A percentile compares a stretch with the other conserved stretches of the same genome.
phyloP scores from a whole-genome alignment of 2,797 vertebrate genomes.

The Selene dorsalis region DNA sequence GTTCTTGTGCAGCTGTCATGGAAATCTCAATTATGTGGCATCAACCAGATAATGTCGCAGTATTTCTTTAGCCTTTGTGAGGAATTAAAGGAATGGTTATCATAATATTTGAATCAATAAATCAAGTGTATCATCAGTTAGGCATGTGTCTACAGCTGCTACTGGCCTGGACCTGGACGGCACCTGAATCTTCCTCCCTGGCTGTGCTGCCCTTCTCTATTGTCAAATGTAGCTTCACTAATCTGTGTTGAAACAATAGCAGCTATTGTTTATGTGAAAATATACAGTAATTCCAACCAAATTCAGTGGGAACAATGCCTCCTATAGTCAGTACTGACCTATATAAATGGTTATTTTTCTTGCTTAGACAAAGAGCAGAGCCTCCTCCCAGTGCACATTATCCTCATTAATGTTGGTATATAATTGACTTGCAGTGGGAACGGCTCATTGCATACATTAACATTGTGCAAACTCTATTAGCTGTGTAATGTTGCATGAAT shows the following conservation, averaged over 20 bases:
- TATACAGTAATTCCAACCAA: slow-evolving; percentile 56
- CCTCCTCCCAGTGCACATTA: slow-evolving; percentile 35
- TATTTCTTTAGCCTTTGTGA: neutral
- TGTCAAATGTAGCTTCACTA: slow-evolving; percentile 47
- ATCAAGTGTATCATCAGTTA: neutral
- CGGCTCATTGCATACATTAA: slow-evolving; percentile 63
- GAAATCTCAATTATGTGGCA: neutral
- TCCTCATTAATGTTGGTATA: slow-evolving; percentile 58
- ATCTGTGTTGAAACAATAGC: slow-evolving; percentile 54
- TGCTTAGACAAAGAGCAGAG: slow-evolving; percentile 43
- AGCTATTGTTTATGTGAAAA: slow-evolving; percentile 77
- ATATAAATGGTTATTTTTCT: slow-evolving; percentile 53
- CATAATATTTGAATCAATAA: neutral
- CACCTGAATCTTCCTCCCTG: slow-evolving; percentile 26
- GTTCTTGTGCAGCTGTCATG: neutral
- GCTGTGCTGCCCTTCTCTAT: slow-evolving; percentile 42
- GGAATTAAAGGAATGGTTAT: neutral
- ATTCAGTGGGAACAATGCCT: slow-evolving; percentile 57
- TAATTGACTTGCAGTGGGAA: slow-evolving; percentile 57
- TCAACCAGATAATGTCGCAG: neutral
- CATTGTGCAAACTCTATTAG: slow-evolving; percentile 66
- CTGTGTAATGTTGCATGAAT: slow-evolving; percentile 68
- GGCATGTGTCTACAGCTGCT: slow-evolving; percentile 5
- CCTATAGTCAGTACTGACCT: slow-evolving; percentile 64
- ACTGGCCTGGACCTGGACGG: neutral